These are phyloP conservation scores for Nephrotoma guestfalica DNA, from an alignment of 2,888 invertebrate genomes.

Conservation along the genomic window DNA sequence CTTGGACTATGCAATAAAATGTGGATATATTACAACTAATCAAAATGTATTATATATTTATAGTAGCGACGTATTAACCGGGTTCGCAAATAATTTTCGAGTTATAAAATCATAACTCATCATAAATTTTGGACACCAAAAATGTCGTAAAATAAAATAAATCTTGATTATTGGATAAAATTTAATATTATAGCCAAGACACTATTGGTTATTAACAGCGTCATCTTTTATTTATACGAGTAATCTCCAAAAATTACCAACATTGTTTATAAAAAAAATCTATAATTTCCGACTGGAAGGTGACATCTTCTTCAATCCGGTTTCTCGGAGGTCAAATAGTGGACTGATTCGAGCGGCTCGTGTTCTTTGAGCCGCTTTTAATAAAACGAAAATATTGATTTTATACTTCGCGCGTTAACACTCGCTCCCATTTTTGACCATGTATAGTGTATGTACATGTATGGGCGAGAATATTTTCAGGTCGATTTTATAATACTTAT, in stretches of 20 bases:
- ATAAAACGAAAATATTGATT: no score
- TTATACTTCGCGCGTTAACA: no score
- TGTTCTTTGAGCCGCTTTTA: no score
- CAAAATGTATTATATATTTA: not conserved
- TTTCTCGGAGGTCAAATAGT: conserved; percentile 83
- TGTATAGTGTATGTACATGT: no score
- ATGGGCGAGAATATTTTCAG: no score
- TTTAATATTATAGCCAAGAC: not conserved
- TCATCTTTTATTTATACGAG: not conserved
- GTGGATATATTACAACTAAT: not conserved
- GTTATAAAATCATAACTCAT: not conserved
- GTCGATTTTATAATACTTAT: no score
- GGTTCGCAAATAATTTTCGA: conserved; percentile 1
- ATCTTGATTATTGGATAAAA: not conserved
- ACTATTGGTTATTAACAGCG: not conserved
- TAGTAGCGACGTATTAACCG: not conserved
- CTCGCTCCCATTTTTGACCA: no score
- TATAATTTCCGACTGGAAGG: conserved; percentile 54
- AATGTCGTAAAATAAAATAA: not conserved
- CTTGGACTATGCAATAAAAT: not conserved
- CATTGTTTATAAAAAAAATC: not conserved
- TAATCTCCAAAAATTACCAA: not conserved
- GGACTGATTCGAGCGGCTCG: conserved; percentile 71
- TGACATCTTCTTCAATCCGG: conserved; percentile 97
- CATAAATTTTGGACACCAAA: not conserved